Evolutionary conservation across 92 coral and sea anemone species (phyloP), one percentile per base, ranked within the genome.

Genomic region (Nematostella vectensis): DNA sequence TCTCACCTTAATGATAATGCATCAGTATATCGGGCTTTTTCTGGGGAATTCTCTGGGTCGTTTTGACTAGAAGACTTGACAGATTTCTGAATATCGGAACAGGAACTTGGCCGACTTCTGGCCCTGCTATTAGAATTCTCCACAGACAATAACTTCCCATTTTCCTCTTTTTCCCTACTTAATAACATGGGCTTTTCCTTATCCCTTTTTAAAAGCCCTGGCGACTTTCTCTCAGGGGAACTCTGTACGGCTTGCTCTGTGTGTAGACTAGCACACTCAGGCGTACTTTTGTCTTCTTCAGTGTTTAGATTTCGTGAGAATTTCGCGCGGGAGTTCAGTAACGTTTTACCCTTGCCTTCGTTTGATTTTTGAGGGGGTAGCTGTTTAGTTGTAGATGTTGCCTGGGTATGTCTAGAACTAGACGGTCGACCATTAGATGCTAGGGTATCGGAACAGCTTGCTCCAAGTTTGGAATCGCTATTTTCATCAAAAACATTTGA

Each of bases 1-100:
- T 28, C 43, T 28, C 58, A 85, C 95, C 95, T 80, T 54, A 85
- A 37, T 19, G 95, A 79, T 54, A 85, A 65, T 28, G 83, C 88
- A 38, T 85, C 83, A 29, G 55, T 75, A 37, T 75, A 80, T 55
- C 61, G 61, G 0, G 63, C 57, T 28, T 44, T 31, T 20, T 85
- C 68, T 1, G 33, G 6, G 40, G 54, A 65, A 25, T 60, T 72
- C 31, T 73, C 74, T 45, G 18, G 18, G 9, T 45, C 21, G 4
- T n/a, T n/a, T n/a, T n/a, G n/a, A n/a, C n/a, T n/a, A n/a, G n/a
- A n/a, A n/a, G n/a, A n/a, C n/a, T n/a, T n/a, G n/a, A n/a, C n/a
- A n/a, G n/a, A n/a, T n/a, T n/a, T n/a, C n/a, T n/a, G n/a, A n/a
- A n/a, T n/a, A n/a, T n/a, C n/a, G n/a, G 12, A 11, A 45, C 17